These are phyloP conservation scores for Xenopus borealis DNA, from an alignment of 2,113 vertebrate genomes.

Conservation along the genomic window DNA sequence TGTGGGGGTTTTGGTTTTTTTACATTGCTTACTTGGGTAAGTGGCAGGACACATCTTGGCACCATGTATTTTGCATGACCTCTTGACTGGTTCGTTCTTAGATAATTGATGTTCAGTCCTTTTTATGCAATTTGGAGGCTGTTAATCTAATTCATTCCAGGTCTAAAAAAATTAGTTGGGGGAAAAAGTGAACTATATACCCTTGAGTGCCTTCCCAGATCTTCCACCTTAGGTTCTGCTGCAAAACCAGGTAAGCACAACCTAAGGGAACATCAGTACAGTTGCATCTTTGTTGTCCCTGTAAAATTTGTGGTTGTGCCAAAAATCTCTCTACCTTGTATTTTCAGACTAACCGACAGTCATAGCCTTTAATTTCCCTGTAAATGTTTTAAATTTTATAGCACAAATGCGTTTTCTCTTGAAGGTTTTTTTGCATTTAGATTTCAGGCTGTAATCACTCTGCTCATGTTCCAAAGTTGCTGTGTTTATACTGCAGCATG, in stretches of 20 bases:
- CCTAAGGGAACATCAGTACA: slow-evolving; percentile 85
- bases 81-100: slow-evolving; percentile 6
- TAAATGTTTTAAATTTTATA: too few relatives aligned
- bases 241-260: slow-evolving; percentile 99
- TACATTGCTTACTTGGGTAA: too few relatives aligned
- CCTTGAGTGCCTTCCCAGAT: slow-evolving; percentile 97
- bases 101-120: slow-evolving; percentile 11
- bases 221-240: slow-evolving; percentile 99
- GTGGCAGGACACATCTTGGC: background rate
- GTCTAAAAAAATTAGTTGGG: slow-evolving; percentile 94
- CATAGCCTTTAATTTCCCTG: too few relatives aligned
- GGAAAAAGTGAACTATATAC: slow-evolving; percentile 88
- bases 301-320: slow-evolving; percentile 80
- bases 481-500: too few relatives aligned
- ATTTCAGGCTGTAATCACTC: too few relatives aligned
- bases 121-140: slow-evolving; percentile 76
- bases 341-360: too few relatives aligned
- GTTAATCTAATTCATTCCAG: slow-evolving; percentile 82
- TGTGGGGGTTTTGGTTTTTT: too few relatives aligned
- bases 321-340: slow-evolving; percentile 49
- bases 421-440: too few relatives aligned
- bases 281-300: slow-evolving; percentile 80
- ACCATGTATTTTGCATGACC: slow-evolving; percentile 69
- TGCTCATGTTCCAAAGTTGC: too few relatives aligned
- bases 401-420: too few relatives aligned